Conservation (phyloP, 2,797 vertebrate genomes). For the Natrix natrix region DNA sequence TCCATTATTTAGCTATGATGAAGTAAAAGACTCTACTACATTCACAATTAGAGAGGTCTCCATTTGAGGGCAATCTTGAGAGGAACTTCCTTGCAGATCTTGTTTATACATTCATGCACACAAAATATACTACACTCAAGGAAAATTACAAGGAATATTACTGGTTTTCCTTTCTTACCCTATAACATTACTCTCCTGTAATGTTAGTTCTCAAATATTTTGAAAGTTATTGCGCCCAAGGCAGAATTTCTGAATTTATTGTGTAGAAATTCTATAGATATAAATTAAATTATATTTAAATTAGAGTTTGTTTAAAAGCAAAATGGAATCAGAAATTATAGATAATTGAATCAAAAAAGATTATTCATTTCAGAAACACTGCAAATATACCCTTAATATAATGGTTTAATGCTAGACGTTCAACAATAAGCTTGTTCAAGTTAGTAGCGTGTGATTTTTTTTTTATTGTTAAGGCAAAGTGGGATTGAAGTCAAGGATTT, state of each 20-base stretch:
- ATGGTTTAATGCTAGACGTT: not conserved
- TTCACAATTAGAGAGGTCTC: not conserved
- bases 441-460: constrained; percentile 16
- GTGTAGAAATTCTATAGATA: not conserved
- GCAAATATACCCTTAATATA: not conserved
- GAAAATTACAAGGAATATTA: not conserved
- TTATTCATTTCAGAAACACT: not conserved
- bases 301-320: not conserved
- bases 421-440: not conserved
- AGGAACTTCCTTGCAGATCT: not conserved
- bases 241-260: not conserved
- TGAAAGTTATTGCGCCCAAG: not conserved
- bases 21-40: not conserved
- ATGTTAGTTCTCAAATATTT: too few species aligned
- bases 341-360: not conserved
- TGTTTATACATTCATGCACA: not conserved
- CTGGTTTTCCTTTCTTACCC: not conserved
- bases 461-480: constrained; percentile 71
- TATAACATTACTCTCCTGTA: not conserved
- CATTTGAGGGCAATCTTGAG: not conserved
- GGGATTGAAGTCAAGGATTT: constrained; percentile 95
- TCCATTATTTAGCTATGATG: not conserved
- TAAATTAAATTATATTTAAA: not conserved
- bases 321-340: not conserved
- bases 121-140: not conserved